Base-by-base conservation (phyloP, 2,797 vertebrate genomes). In the Podarcis lilfordi region DNA sequence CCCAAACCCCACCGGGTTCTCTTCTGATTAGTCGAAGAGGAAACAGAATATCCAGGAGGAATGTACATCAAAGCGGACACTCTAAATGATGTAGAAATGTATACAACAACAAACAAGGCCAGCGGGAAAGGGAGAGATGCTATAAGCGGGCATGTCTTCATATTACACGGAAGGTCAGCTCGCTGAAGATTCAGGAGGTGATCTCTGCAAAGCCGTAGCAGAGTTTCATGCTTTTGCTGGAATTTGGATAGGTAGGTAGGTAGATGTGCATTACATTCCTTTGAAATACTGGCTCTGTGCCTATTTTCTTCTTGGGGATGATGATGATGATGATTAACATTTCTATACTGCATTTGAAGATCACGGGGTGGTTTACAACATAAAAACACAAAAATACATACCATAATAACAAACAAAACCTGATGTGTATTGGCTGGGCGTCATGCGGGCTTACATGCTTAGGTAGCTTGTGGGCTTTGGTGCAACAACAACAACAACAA, bases 71-170 rank as follows among this genome's bases (percentile, higher is more conserved):
- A 98, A 97, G 97, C 89, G 83, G 95, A 96, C 96, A 93, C 93
- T 97, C 95, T 96, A 97, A 97, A 97, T 97, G 97, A 97, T 97
- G 97, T 97, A 97, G 97, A 97, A 97, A 97, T 95, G 95, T 95
- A 96, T 96, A 97, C 97, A 97, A 97, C 96, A 97, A 97, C 97
- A 97, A 89, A 97, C 97, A 97, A 96, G 94, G 90, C 95, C 96
- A 95, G 95, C 96, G 96, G 96, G 96, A 97, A 97, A 96, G 96
- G 93, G 83, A 94, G 91, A 93, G 93, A 95, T 97, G 96, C 95
- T 96, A 97, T 97, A 96, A 97, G 95, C 91, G 94, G 96, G 96
- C 96, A 90, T 96, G 96, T 96, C 93, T 97, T 97, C 97, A 95
- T 94, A 91, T 97, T 97, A 96, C 96, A 95, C 95, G 95, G 95